Base-by-base conservation (phyloP, 2,888 invertebrate species). In the Euzetes globulus region DNA sequence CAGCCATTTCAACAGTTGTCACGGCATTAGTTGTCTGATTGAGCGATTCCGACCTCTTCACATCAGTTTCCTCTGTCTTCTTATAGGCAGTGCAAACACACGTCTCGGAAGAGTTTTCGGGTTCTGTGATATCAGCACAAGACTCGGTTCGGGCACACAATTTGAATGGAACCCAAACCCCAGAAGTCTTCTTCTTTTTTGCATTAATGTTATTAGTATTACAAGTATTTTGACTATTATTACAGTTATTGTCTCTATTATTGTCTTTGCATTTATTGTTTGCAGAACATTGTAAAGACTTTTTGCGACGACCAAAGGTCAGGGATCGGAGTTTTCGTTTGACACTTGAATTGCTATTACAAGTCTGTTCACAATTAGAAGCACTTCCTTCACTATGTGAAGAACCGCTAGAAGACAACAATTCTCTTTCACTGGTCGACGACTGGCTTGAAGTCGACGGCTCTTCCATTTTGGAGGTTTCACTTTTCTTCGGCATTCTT, bases 301-400 rank as follows among this genome's bases (percentile, higher is more conserved):
- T 78, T 55, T 76, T 77, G 70, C 78, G 77, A 37, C 78, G 76
- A 6, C 79, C 77, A 75, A 79, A 78, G 4, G 78, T 77, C 45
- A 79, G 75, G 11, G 78, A 77, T 50, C 78, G 74, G 2, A 78
- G 65, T 71, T 77, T 78, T 5, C 77, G 74, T 17, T 77, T 76
- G 13, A 78, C 78, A 52, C 77, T 75, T 7, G 52, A 19, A 17
- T 15, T n/a, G 11, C 27, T 58, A 58, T 27, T 58, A 58, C 5
- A 22, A 27, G 22, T 60, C 11, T 25, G n/a, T 58, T 27, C 60
- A 13, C 22, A 29, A 27, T 60, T 60, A 13, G 60, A 17, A 7
- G 29, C 60, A 60, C 60, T 27, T 27, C 22, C 9, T 7, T 29
- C 60, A 60, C 60, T 60, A 27, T 60, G 25, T n/a, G n/a, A n/a